These are phyloP conservation scores for Chloroceryle inda DNA, from an alignment of 2,797 vertebrate species.

Conservation along the genomic window DNA sequence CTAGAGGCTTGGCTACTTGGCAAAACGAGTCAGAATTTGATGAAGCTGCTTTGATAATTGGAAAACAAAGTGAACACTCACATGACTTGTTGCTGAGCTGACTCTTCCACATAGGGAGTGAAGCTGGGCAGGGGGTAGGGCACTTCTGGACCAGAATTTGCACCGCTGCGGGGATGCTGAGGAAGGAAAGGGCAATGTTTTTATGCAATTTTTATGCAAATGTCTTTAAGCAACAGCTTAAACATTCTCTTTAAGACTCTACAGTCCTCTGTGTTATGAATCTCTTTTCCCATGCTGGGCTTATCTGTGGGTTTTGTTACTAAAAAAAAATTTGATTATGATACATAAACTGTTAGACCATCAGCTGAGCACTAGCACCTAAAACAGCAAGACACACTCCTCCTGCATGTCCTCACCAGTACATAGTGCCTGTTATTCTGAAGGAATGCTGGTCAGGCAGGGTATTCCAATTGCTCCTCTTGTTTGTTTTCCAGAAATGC, in stretches of 20 bases:
- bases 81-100: constrained; percentile 88
- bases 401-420: rapidly evolving
- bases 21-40: background rate
- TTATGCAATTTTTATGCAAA: too few species aligned
- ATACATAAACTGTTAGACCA: background rate
- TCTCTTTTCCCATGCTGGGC: background rate
- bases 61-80: constrained; percentile 79
- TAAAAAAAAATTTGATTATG: background rate
- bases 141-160: background rate
- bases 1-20: background rate
- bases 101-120: constrained; percentile 93
- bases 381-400: background rate
- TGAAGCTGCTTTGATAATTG: background rate
- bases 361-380: background rate
- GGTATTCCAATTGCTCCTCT: background rate
- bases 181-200: background rate
- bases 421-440: background rate
- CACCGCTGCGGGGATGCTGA: constrained; percentile 22
- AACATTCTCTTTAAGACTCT: background rate
- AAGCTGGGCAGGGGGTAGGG: constrained; percentile 78
- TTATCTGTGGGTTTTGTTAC: background rate
- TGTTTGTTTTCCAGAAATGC: background rate
- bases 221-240: background rate
- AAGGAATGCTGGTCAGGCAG: background rate
- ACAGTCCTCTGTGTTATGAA: too few species aligned